Evolutionary conservation across 1,140 invertebrate species (phyloP).

Genomic region (Gonatopus flavifemur): DNA sequence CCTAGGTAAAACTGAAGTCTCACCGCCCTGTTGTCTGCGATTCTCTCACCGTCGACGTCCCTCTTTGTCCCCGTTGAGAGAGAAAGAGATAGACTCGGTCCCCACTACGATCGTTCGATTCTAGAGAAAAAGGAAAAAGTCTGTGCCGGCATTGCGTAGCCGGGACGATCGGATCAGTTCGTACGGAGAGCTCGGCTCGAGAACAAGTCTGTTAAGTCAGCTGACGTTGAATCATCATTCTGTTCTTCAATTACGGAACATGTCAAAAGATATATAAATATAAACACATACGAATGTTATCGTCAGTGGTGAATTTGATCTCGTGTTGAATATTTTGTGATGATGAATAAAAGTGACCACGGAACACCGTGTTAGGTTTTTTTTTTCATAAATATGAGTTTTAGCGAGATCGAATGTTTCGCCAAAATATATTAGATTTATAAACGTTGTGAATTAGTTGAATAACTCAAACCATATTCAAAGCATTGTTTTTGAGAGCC

Average conservation of each 20-base stretch:
- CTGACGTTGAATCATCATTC: constrained; percentile 18
- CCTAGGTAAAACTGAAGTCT: constrained; percentile 9
- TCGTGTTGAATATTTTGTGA: too few relatives aligned
- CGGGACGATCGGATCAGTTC: constrained; percentile 44
- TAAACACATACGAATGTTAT: too few relatives aligned
- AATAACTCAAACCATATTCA: too few relatives aligned
- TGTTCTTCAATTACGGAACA: constrained; percentile 19
- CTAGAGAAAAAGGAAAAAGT: constrained; percentile 44
- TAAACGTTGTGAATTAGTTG: too few relatives aligned
- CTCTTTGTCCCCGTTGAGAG: neutral
- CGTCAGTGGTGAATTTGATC: too few relatives aligned
- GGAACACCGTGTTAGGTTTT: too few relatives aligned
- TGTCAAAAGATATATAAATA: too few relatives aligned
- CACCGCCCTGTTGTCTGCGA: constrained; percentile 32
- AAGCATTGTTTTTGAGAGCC: too few relatives aligned
- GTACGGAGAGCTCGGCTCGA: constrained; percentile 48
- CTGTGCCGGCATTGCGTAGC: constrained; percentile 20
- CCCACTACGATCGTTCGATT: constrained; percentile 9
- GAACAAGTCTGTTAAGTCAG: constrained; percentile 30
- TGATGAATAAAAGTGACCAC: too few relatives aligned
- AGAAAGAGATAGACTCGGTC: neutral
- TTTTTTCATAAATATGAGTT: too few relatives aligned
- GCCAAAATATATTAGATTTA: too few relatives aligned
- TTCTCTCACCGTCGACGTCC: constrained; percentile 12
- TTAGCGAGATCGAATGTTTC: too few relatives aligned